Evolutionary conservation across 2,888 invertebrate species (phyloP), one percentile per base, ranked within the genome.

Genomic region (Hemistola chrysoprasaria): DNA sequence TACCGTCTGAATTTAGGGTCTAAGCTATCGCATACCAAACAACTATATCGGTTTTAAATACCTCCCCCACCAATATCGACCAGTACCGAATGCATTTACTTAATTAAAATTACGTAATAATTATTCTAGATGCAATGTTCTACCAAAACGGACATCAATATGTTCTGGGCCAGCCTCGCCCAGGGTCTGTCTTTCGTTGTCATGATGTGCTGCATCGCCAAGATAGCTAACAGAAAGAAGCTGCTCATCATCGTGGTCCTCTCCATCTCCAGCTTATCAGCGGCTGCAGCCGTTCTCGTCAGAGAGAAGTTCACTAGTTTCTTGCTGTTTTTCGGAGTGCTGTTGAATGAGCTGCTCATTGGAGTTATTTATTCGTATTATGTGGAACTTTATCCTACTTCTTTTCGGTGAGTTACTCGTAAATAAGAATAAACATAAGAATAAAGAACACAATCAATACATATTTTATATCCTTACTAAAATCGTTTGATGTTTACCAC

Each of bases 301-400:
- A 50, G 49, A n/a, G 57, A 69, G 6, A 68, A 54, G 16, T 21
- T 59, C 22, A 47, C 47, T 11, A 72, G 68, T n/a, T 64, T 74
- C 28, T 11, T 70, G 6, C 51, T 71, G 52, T 70, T 71, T 50
- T 55, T 71, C 2, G 67, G 70, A 0, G 36, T 71, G 1, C 8
- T 65, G 8, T 34, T 62, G 0, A 68, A 63, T 23, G 63, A 62
- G 8, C 34, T 76, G n/a, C 50, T 59, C 3, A 65, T 70, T 22
- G 75, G 72, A 1, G 53, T 71, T 1, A 52, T 71, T 6, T 68
- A 60, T 23, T 66, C 73, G 0, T 77, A 71, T 28, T 71, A 64
- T 11, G 65, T 74, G 8, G 75, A 75, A 37, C 32, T 75, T n/a
- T 76, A 65, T 48, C 75, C 76, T 1, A 77, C 76, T 0, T 71